phyloP scores from a whole-genome alignment of 2,888 invertebrate species.

The Torymus texanus region DNA sequence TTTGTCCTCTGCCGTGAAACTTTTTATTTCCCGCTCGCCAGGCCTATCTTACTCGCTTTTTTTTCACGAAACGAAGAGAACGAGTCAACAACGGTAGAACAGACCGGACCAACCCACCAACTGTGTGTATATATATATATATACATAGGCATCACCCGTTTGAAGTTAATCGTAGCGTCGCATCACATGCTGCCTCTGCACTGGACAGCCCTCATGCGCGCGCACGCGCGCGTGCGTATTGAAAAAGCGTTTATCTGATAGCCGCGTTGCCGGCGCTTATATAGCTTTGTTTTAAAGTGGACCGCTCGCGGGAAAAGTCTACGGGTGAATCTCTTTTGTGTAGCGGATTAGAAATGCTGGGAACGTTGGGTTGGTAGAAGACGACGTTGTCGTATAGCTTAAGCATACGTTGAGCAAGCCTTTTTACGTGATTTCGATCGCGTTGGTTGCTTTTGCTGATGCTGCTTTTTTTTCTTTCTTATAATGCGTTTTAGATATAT shows the following conservation, averaged over 20 bases:
- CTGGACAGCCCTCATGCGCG: slow-evolving; percentile 74
- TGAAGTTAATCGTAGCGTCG: slow-evolving; percentile 72
- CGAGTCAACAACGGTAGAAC: too few species aligned
- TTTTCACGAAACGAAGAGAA: too few species aligned
- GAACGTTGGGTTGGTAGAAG: not conserved
- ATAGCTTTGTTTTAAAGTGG: slow-evolving; percentile 74
- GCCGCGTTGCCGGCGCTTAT: slow-evolving; percentile 52
- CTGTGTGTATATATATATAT: too few species aligned
- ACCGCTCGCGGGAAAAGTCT: slow-evolving; percentile 57
- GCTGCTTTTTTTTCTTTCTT: not conserved
- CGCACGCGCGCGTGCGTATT: slow-evolving; percentile 63
- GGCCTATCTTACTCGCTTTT: too few species aligned
- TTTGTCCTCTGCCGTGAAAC: too few species aligned
- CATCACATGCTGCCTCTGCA: slow-evolving; percentile 69
- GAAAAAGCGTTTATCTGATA: slow-evolving; percentile 66
- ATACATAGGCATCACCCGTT: slow-evolving; percentile 26
- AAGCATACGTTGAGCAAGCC: too few species aligned
- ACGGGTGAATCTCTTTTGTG: too few species aligned
- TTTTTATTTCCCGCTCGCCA: too few species aligned
- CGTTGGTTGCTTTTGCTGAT: too few species aligned
- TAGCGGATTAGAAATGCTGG: slow-evolving; percentile 23
- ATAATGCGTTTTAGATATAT: slow-evolving; percentile 34
- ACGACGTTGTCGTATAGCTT: too few species aligned
- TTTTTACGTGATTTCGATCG: slow-evolving; percentile 42
- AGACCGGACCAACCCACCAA: not conserved